phyloP scores from a whole-genome alignment of 1,140 invertebrate species.

The Aplysia californica region DNA sequence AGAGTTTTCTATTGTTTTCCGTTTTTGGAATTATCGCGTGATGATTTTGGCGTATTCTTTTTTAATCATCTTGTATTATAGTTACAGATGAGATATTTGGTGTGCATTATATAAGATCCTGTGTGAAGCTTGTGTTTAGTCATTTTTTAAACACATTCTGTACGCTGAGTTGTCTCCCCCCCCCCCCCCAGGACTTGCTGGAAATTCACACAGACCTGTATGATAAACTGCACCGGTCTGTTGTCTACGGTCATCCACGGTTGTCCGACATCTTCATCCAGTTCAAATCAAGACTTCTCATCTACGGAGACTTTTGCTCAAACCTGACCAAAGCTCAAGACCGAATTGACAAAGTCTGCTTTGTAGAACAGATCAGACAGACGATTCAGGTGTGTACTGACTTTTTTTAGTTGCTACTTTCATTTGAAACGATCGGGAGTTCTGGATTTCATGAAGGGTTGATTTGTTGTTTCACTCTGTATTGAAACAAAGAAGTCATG shows the following conservation, averaged over 20 bases:
- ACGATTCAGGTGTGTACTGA: slow-evolving; percentile 70
- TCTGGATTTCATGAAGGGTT: neutral
- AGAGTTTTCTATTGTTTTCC: neutral
- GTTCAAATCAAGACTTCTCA: slow-evolving; percentile 89
- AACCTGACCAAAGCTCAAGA: slow-evolving; percentile 87
- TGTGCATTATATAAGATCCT: too few species aligned
- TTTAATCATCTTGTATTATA: neutral
- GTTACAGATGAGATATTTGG: too few species aligned
- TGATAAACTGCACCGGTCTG: slow-evolving; percentile 81
- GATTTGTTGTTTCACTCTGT: neutral
- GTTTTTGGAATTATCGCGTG: neutral
- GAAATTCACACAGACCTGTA: slow-evolving; percentile 89
- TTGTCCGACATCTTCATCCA: slow-evolving; percentile 77
- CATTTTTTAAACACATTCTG: too few species aligned
- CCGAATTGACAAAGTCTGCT: slow-evolving; percentile 79
- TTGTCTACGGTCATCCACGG: slow-evolving; percentile 67
- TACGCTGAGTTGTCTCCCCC: too few species aligned
- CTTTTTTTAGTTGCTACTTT: neutral
- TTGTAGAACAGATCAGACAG: slow-evolving; percentile 73
- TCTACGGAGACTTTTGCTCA: slow-evolving; percentile 96
- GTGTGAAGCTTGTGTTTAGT: too few species aligned
- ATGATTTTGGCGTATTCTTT: too few species aligned
- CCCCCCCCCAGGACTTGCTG: slow-evolving; percentile 78
- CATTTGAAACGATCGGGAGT: neutral
- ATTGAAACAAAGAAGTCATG: neutral